Evolutionary conservation across 2,888 invertebrate genomes (phyloP), one percentile per base, ranked within the genome.

Genomic region (Dasypogon diadema): DNA sequence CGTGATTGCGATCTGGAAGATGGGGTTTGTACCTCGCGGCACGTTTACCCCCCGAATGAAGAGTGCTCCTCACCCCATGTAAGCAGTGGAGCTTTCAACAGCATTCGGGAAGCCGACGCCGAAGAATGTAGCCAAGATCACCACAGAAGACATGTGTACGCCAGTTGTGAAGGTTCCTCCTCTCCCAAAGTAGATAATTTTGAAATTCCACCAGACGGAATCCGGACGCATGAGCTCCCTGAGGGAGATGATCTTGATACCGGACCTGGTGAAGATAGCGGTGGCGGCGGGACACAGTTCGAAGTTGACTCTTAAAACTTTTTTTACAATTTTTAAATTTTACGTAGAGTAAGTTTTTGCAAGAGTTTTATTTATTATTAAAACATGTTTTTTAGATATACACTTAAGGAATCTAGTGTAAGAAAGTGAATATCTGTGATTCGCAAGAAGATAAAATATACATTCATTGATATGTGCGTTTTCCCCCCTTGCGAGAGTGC

Each of bases 21-120:
- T 8, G 83, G 84, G 68, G 83, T 82, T 76, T 26, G 26, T 10
- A 75, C 42, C 16, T 34, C 55, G 8, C 82, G 84, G 0, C 86
- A 86, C 75, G 86, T 86, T 1, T 86, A 86, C 82, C 84, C 85
- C 76, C 86, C 86, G 55, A 86, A 83, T 46, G 85, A 85, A 77
- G 84, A 84, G 70, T 84, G 83, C 12, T 83, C 84, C 30, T 85
- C 85, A 24, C 86, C 85, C 5, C 73, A 85, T 79, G 85, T 84
- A 10, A 85, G 83, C 80, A 81, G 82, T 58, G 84, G 84, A 68
- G 85, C 85, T 6, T 85, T 85, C 75, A 85, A 83, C 77, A 85
- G 85, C 22, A 84, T 85, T 79, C 84, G 85, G 21, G 85, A 85
- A 78, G 82, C 84, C 8, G 85, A 85, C 63, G 83, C 84, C 0